Conservation (phyloP, 2,113 vertebrate genomes). For the Morone chrysops region DNA sequence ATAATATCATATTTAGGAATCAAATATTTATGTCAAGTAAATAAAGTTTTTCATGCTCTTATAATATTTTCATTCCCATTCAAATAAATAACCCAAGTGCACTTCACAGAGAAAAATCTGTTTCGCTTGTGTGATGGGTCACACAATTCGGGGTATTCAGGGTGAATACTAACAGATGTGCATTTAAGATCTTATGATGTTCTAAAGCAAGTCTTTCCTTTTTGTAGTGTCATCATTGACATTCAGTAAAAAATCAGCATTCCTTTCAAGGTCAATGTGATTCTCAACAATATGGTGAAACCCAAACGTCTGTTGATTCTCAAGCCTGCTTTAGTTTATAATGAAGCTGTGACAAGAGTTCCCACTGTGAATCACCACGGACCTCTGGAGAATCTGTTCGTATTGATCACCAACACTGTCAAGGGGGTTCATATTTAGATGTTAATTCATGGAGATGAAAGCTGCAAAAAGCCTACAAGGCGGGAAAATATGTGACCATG, state of each 20-base stretch:
- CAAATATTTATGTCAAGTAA: background rate
- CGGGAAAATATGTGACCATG: background rate
- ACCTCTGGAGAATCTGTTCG: background rate
- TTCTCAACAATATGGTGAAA: background rate
- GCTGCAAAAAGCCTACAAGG: background rate
- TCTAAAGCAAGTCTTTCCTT: background rate
- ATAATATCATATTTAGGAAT: background rate
- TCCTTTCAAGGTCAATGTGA: constrained; percentile 11
- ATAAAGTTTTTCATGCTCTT: background rate
- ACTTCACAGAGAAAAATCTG: background rate
- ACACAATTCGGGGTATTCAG: background rate
- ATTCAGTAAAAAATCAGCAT: background rate
- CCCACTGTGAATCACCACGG: background rate
- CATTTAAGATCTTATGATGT: background rate
- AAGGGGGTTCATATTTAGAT: constrained; percentile 9
- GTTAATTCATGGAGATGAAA: constrained; percentile 43
- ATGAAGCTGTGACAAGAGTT: background rate
- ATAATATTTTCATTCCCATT: background rate
- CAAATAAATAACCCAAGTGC: background rate
- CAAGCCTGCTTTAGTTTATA: background rate
- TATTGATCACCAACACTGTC: background rate
- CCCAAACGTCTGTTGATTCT: background rate
- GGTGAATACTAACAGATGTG: background rate
- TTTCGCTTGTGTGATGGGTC: background rate
- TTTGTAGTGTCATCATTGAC: background rate